Evolutionary conservation across 2,113 vertebrate species (phyloP), one percentile per base, ranked within the genome.

Genomic region (Azemiops feae): DNA sequence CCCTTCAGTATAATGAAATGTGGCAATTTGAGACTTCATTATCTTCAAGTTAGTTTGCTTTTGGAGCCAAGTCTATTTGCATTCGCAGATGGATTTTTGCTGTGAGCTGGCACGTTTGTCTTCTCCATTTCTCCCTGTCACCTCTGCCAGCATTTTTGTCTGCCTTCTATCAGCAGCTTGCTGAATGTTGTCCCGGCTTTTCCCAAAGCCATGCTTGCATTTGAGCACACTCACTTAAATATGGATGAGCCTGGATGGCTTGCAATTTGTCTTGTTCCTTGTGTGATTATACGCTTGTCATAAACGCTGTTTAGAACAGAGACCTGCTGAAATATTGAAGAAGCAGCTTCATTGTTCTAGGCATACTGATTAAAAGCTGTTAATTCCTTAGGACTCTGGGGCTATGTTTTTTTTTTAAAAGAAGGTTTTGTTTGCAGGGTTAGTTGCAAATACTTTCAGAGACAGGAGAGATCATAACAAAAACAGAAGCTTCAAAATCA

Each of bases 261-360:
- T 95, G 96, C 96, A 96, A 96, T 97, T 96, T 97, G 96, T 97
- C 97, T 97, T 97, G 97, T 97, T 96, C 96, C 95, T 96, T 96
- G 95, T 95, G 93, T 95, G 93, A 93, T 94, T 96, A 96, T 93
- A 94, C 89, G 93, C 96, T 96, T 97, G 95, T 97, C 95, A 94
- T 95, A 97, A 97, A 97, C 95, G 96, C 96, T 96, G 96, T 95
- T 96, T 94, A 96, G 96, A 97, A 95, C 94, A 95, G 93, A 97
- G 94, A 93, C 93, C 96, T 94, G 92, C 91, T 96, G 89, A 97
- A 96, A 97, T 97, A 97, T 96, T 97, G 96, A 97, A 96, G 94
- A 95, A 92, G 93, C 91, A 93, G 88, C 94, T 97, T 95, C 97
- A 96, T 95, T 93, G 95, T 96, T 92, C 89, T 86, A 43, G 64